Base-by-base conservation (phyloP, 1,140 invertebrate genomes). In the Reticulitermes speratus region DNA sequence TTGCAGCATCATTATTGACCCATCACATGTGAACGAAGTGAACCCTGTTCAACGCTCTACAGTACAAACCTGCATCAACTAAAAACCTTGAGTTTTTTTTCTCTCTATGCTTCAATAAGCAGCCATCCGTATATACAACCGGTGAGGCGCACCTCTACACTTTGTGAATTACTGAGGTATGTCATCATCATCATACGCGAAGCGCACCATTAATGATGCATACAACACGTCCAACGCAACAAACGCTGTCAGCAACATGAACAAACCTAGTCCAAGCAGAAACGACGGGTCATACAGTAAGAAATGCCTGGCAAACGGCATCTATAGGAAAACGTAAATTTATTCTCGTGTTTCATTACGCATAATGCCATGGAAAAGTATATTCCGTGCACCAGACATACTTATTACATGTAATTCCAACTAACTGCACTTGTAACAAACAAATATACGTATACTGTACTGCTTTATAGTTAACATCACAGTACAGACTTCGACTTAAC, bases 141-240 rank as follows among this genome's bases (percentile, higher is more conserved):
- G 14, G 65, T 6, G 65, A 75, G 65, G 65, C 65, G 65, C 65
- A 6, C 65, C 65, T 75, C 25, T 30, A 75, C 65, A 75, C 65
- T 75, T 75, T 75, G 65, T 75, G 65, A 30, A 75, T 75, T 75
- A 75, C 14, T 75, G 65, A 75, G 65, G n/a, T 75, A 75, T 75
- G 65, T 8, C 65, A 75, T 75, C 65, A 75, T 75, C 65, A 75
- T 75, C 65, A 30, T 25, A 9, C 59, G 14, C n/a, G 65, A 30
- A 30, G 3, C 65, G 65, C 65, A 30, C 14, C 65, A 75, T 75
- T 30, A 25, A 25, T 75, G 65, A 30, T 30, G 65, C n/a, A 75
- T 30, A 14, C n/a, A 75, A 30, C 65, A 30, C 19, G 19, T 55
- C 19, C 52, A 75, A 75, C n/a, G 65, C 65, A 55, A 55, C 65